phyloP scores from a whole-genome alignment of 2,888 invertebrate genomes.

The Rhodophaea formosa region DNA sequence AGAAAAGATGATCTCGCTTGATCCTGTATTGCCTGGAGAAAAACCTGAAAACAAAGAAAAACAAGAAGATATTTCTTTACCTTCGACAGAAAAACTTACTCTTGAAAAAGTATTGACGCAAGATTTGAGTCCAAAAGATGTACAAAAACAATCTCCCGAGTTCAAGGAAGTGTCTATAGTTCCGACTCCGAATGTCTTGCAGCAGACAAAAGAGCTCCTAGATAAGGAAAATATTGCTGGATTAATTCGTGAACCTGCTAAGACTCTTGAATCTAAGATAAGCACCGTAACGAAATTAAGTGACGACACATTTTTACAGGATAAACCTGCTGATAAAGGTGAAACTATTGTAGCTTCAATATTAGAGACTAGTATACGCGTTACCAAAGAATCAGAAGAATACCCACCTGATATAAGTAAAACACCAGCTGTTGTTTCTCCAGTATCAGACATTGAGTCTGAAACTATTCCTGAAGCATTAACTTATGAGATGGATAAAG shows the following conservation, averaged over 20 bases:
- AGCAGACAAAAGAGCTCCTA: conserved; percentile 38
- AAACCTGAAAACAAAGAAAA: neutral
- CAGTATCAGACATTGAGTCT: neutral
- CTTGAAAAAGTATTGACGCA: neutral
- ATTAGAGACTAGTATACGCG: conserved; percentile 9
- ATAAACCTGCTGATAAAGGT: neutral
- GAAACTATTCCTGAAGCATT: neutral
- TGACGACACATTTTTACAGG: neutral
- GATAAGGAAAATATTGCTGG: conserved; percentile 36
- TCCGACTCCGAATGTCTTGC: conserved; percentile 30
- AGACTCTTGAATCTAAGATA: conserved; percentile 13
- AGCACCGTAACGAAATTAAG: neutral
- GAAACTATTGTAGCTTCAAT: conserved; percentile 1
- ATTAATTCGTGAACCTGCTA: conserved; percentile 12
- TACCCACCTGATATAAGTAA: neutral
- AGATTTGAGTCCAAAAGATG: neutral
- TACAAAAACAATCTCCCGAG: neutral
- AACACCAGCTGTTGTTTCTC: neutral
- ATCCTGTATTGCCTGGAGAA: neutral
- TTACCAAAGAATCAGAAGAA: neutral
- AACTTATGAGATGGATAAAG: conserved; percentile 26
- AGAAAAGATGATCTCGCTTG: neutral
- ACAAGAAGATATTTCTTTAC: neutral
- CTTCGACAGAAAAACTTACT: neutral
- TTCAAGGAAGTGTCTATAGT: conserved; percentile 20